Evolutionary conservation across 30 jellyfish, hydroid and myxozoan species (phyloP), one percentile per base, ranked within the genome.

Genomic region (Nemopilema nomurai): DNA sequence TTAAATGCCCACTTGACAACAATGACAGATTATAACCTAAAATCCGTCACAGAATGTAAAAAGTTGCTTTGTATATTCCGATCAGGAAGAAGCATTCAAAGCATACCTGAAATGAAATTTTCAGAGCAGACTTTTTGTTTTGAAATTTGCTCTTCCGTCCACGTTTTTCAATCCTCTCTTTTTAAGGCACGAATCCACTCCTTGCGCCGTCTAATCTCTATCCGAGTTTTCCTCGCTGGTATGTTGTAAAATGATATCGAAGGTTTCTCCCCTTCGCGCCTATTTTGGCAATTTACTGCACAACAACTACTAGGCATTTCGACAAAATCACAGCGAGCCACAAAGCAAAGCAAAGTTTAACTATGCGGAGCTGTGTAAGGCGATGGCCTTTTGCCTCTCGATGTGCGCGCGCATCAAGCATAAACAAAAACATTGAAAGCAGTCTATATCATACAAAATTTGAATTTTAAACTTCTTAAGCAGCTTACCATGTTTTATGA

Each of bases 221-320:
- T 67, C 29, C 87, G 87, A 22, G 92, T 83, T 83, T 69, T 83
- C 18, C 79, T 33, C 16, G 92, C 23, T 9, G 92, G 92, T 8
- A 83, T 69, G 50, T 62, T 83, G 74, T 65, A 83, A 71, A 83
- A 83, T 16, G 78, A 49, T 1, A 70, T 76, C 53, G 76, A 32
- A 16, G 72, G 62, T 13, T 21, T 62, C 68, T 70, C 53, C 49
- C 73, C 81, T 0, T 24, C 67, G 49, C 28, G 67, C 29, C 69
- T 50, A 25, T 69, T 83, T 69, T 74, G 71, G 71, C 78, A 70
- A 13, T 32, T 52, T n/a, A 70, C 92, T 16, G 86, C 87, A 71
- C 92, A 83, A 62, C 92, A 83, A 83, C 92, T 83, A 62, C 72
- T 77, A 9, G 92, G 87, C 92, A 83, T 83, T 29, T 76, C 53